phyloP scores from a whole-genome alignment of 2,888 invertebrate species.

The Andrena trimmerana region DNA sequence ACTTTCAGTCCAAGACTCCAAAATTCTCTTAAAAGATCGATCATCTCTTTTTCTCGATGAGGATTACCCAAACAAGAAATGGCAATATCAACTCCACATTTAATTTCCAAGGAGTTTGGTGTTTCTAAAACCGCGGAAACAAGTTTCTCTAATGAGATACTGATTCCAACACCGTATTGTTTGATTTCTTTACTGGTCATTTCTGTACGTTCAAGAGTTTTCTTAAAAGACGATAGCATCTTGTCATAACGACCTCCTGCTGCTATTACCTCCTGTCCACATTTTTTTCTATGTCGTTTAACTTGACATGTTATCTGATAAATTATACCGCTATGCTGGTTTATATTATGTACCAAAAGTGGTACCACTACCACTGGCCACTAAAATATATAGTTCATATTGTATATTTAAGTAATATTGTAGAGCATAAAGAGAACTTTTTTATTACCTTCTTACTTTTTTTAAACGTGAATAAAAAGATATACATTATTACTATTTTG shows the following conservation, averaged over 20 bases:
- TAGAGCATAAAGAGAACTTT: not conserved
- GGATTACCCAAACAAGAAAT: slow-evolving; percentile 88
- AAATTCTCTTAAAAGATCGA: slow-evolving; percentile 87
- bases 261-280: slow-evolving; percentile 90
- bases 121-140: slow-evolving; percentile 87
- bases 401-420: not conserved
- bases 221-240: slow-evolving; percentile 91
- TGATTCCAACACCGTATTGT: slow-evolving; percentile 92
- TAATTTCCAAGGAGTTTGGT: slow-evolving; percentile 85
- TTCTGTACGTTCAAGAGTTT: slow-evolving; percentile 84
- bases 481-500: too few species aligned
- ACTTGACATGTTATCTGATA: slow-evolving; percentile 89
- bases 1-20: slow-evolving; percentile 91
- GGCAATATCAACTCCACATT: slow-evolving; percentile 88
- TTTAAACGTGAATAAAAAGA: not conserved
- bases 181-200: slow-evolving; percentile 80
- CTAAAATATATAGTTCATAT: slow-evolving; percentile 79
- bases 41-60: slow-evolving; percentile 87
- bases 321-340: slow-evolving; percentile 89
- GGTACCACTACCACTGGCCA: slow-evolving; percentile 88
- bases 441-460: not conserved
- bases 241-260: slow-evolving; percentile 96
- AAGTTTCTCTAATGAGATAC: slow-evolving; percentile 93
- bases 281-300: slow-evolving; percentile 86
- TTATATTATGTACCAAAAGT: slow-evolving; percentile 88